These are phyloP conservation scores for Mamestra configurata DNA, from an alignment of 1,140 invertebrate genomes.

Conservation along the genomic window DNA sequence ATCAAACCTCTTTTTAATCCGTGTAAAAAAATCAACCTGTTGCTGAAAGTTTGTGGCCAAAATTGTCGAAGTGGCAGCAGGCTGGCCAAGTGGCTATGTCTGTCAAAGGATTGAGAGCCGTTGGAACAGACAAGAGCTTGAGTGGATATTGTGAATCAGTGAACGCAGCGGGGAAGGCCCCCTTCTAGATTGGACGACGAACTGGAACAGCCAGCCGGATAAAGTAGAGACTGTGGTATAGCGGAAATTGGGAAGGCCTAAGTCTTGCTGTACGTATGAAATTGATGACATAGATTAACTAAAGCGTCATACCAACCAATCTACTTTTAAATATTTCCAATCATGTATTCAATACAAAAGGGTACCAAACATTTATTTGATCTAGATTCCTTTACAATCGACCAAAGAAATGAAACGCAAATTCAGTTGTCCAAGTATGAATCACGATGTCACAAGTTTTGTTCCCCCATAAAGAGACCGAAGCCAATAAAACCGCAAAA, in stretches of 20 bases:
- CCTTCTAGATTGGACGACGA: not conserved
- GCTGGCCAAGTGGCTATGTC: not conserved
- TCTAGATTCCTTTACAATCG: not conserved
- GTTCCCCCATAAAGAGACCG: slow-evolving; percentile 10
- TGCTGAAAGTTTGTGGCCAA: not conserved
- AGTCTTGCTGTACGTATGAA: no score
- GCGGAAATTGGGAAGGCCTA: not conserved
- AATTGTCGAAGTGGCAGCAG: not conserved
- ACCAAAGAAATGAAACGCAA: slow-evolving; percentile 10
- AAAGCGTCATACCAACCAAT: no score
- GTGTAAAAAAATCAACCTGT: not conserved
- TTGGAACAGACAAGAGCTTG: slow-evolving; percentile 6
- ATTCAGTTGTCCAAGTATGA: not conserved
- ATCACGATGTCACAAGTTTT: slow-evolving; percentile 28
- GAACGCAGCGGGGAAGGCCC: not conserved
- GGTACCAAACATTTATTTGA: not conserved
- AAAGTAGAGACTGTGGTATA: not conserved
- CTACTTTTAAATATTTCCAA: no score
- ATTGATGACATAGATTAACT: no score
- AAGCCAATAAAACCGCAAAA: slow-evolving; percentile 33
- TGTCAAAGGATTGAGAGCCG: slow-evolving; percentile 16
- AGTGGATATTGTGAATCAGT: slow-evolving; percentile 16
- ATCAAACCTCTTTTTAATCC: slow-evolving; percentile 29
- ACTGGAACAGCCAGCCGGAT: not conserved
- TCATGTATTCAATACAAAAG: not conserved